phyloP scores from a whole-genome alignment of 1,140 invertebrate genomes.

The Scaptomyza hsui region DNA sequence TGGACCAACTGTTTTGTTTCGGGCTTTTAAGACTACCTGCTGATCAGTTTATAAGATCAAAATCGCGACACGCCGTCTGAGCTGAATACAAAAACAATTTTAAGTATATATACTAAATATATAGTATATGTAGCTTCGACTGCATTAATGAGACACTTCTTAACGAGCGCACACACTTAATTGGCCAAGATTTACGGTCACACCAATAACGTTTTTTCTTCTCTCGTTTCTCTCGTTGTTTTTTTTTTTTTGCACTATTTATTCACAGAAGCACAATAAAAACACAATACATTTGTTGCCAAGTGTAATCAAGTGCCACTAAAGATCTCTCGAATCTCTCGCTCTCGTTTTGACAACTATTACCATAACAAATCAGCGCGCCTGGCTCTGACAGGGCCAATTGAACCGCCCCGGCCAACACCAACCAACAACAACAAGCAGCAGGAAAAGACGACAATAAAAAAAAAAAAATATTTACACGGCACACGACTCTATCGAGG shows the following conservation, averaged over 20 bases:
- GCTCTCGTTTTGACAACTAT: slow-evolving; percentile 77
- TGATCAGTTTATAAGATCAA: slow-evolving; percentile 41
- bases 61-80: slow-evolving; percentile 63
- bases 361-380: slow-evolving; percentile 79
- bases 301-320: slow-evolving; percentile 76
- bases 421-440: slow-evolving; percentile 47
- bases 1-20: slow-evolving; percentile 39
- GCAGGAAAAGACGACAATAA: not conserved
- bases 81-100: not conserved
- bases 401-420: slow-evolving; percentile 56
- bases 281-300: slow-evolving; percentile 40
- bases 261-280: slow-evolving; percentile 15
- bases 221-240: no score
- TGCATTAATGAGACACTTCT: slow-evolving; percentile 44
- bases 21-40: slow-evolving; percentile 25
- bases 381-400: slow-evolving; percentile 75
- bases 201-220: slow-evolving; percentile 18
- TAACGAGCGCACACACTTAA: slow-evolving; percentile 61
- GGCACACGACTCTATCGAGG: slow-evolving; percentile 55
- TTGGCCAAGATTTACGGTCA: slow-evolving; percentile 63
- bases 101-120: not conserved
- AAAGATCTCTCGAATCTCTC: slow-evolving; percentile 75
- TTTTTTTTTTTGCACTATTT: slow-evolving; percentile 6
- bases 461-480: slow-evolving; percentile 71
- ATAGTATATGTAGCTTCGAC: slow-evolving; percentile 10